These are phyloP conservation scores for Drosophila koepferae DNA, from an alignment of 2,888 invertebrate species.

Conservation along the genomic window DNA sequence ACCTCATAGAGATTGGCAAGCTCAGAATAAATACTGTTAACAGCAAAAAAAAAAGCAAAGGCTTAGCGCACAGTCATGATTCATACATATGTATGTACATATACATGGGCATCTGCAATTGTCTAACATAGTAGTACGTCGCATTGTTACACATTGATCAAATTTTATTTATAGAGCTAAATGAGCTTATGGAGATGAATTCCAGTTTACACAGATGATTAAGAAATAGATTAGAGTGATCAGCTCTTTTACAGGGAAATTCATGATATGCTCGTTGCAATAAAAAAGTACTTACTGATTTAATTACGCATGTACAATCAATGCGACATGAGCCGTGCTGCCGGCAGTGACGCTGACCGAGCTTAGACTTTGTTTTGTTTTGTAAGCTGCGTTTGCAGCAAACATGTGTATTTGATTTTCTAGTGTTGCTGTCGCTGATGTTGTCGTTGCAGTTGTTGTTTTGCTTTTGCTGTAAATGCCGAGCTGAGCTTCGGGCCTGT, in stretches of 20 bases:
- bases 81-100: not conserved
- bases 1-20: constrained; percentile 1
- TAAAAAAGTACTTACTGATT: constrained; percentile 2
- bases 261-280: not conserved
- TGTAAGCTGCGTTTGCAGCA: constrained; percentile 50
- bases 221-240: not conserved
- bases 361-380: constrained; percentile 30
- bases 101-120: not conserved
- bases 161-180: not conserved
- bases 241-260: not conserved
- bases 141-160: not conserved
- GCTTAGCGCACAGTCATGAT: not conserved
- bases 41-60: not conserved
- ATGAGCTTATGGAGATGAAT: not conserved
- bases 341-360: not conserved
- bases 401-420: constrained; percentile 31
- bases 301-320: constrained; percentile 4
- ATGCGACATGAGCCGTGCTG: constrained; percentile 7
- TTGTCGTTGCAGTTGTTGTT: constrained; percentile 10
- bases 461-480: constrained; percentile 28
- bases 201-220: not conserved
- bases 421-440: constrained; percentile 6
- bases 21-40: not conserved
- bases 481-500: constrained; percentile 41
- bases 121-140: not conserved